A percentile compares a stretch with the other conserved stretches of the same genome.
Conservation (phyloP, 1,140 invertebrate species). For the Drosophila gunungcola region DNA sequence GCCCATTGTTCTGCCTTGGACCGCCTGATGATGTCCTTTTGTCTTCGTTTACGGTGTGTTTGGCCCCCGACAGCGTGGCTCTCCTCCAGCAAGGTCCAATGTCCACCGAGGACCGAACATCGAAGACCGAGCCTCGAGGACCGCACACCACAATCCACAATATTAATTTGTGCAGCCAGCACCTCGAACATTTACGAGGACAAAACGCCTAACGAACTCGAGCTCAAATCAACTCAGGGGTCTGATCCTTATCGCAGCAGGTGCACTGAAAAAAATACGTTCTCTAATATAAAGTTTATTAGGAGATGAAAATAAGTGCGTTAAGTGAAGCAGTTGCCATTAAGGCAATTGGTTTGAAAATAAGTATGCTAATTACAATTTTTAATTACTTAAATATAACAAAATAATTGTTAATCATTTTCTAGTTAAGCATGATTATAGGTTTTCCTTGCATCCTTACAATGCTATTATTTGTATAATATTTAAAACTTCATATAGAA, state of each 20-base stretch:
- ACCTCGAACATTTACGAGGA: slow-evolving; percentile 67
- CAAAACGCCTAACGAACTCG: slow-evolving; percentile 69
- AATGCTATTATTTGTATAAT: too few relatives aligned
- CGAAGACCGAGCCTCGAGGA: slow-evolving; percentile 27
- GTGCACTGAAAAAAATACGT: slow-evolving; percentile 15
- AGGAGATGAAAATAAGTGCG: too few relatives aligned
- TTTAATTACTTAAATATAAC: too few relatives aligned
- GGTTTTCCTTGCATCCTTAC: too few relatives aligned
- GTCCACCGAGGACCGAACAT: slow-evolving; percentile 9
- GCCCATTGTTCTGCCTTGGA: slow-evolving; percentile 67
- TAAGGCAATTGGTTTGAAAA: too few relatives aligned
- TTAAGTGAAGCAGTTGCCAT: too few relatives aligned
- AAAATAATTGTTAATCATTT: too few relatives aligned
- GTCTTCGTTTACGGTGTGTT: slow-evolving; percentile 55
- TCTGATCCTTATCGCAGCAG: slow-evolving; percentile 54
- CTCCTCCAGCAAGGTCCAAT: slow-evolving; percentile 15
- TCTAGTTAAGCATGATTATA: too few relatives aligned
- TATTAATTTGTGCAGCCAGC: slow-evolving; percentile 80
- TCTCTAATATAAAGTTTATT: too few relatives aligned
- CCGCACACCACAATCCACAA: slow-evolving; percentile 74
- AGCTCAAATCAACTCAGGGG: slow-evolving; percentile 40
- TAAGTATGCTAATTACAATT: too few relatives aligned
- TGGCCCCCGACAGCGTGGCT: slow-evolving; percentile 58
- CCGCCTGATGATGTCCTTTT: slow-evolving; percentile 75
- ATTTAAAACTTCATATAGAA: too few relatives aligned